Conservation (phyloP, 2,797 vertebrate species). For the Cyprinella venusta region DNA sequence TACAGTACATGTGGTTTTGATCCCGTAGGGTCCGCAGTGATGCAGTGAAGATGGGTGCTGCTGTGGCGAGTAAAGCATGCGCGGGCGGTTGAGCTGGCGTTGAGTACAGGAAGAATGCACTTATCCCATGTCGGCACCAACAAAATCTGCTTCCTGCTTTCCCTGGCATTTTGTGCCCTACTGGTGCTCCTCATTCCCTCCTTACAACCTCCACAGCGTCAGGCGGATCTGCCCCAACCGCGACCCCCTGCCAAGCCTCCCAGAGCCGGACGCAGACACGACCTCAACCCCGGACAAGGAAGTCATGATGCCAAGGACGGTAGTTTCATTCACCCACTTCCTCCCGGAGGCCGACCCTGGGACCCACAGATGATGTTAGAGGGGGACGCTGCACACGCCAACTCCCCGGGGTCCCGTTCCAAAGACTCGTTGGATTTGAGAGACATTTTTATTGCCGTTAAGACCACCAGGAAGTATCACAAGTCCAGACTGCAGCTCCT, state of each 20-base stretch:
- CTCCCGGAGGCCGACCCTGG: conserved; percentile 20
- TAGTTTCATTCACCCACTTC: not conserved
- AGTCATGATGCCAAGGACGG: not conserved
- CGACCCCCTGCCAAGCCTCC: conserved; percentile 64
- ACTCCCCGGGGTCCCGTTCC: conserved; percentile 44
- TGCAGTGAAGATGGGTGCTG: conserved; percentile 70
- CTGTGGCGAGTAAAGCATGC: conserved; percentile 65
- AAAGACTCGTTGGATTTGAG: conserved; percentile 77
- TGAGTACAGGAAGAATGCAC: conserved; percentile 78
- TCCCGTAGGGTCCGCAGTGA: conserved; percentile 58
- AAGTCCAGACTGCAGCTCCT: conserved; percentile 86
- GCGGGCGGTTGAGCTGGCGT: conserved; percentile 75
- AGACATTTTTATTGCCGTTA: conserved; percentile 94
- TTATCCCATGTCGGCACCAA: conserved; percentile 78
- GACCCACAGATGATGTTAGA: conserved; percentile 19
- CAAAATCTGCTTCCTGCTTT: conserved; percentile 85
- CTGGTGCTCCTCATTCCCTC: conserved; percentile 83
- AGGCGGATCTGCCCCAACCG: conserved; percentile 71
- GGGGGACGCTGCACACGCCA: conserved; percentile 13
- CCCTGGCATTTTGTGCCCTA: conserved; percentile 81
- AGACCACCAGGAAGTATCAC: conserved; percentile 94
- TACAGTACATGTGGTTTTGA: not conserved
- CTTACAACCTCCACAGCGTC: conserved; percentile 70
- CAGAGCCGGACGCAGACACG: not conserved
- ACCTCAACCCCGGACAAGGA: conserved; percentile 3